These are phyloP conservation scores for Dendrolimus houi DNA, from an alignment of 2,888 invertebrate genomes.

Conservation along the genomic window DNA sequence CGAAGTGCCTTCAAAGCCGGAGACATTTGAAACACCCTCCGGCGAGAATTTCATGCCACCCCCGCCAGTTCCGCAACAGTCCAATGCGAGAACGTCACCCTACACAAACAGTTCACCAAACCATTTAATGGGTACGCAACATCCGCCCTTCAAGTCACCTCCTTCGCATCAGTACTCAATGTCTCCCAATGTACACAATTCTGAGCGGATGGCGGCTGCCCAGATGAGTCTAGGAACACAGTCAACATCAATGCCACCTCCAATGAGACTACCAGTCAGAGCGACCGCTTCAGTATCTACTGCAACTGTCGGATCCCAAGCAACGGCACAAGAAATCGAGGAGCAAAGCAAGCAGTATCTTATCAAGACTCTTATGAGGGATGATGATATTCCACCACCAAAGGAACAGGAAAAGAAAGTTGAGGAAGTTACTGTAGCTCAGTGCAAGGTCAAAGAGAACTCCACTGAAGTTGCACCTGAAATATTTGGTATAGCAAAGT, in stretches of 20 bases:
- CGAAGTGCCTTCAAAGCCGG: slow-evolving; percentile 24
- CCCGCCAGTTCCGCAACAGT: slow-evolving; percentile 47
- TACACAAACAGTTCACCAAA: neutral
- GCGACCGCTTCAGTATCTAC: slow-evolving; percentile 47
- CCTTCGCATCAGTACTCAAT: slow-evolving; percentile 27
- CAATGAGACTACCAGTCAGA: slow-evolving; percentile 45
- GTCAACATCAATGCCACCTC: slow-evolving; percentile 49
- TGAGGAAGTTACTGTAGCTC: slow-evolving; percentile 68
- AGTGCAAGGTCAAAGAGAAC: slow-evolving; percentile 47
- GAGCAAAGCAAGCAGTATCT: slow-evolving; percentile 87
- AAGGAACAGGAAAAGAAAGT: slow-evolving; percentile 73
- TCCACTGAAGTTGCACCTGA: slow-evolving; percentile 64
- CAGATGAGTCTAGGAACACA: slow-evolving; percentile 3
- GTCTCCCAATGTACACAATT: slow-evolving; percentile 9
- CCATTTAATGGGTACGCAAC: slow-evolving; percentile 6
- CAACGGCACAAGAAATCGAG: slow-evolving; percentile 74
- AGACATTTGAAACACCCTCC: slow-evolving; percentile 15
- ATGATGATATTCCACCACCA: slow-evolving; percentile 86
- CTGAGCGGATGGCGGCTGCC: slow-evolving; percentile 4
- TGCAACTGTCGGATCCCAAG: slow-evolving; percentile 63
- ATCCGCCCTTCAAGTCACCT: slow-evolving; percentile 36
- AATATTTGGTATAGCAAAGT: slow-evolving; percentile 74
- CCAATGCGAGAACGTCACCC: slow-evolving; percentile 11
- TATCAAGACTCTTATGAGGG: slow-evolving; percentile 92
- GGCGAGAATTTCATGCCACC: slow-evolving; percentile 51